Percentiles rank a stretch among this genome's conserved stretches.
These are phyloP conservation scores for Ranitomeya variabilis DNA, from an alignment of 2,113 vertebrate genomes.

Conservation along the genomic window DNA sequence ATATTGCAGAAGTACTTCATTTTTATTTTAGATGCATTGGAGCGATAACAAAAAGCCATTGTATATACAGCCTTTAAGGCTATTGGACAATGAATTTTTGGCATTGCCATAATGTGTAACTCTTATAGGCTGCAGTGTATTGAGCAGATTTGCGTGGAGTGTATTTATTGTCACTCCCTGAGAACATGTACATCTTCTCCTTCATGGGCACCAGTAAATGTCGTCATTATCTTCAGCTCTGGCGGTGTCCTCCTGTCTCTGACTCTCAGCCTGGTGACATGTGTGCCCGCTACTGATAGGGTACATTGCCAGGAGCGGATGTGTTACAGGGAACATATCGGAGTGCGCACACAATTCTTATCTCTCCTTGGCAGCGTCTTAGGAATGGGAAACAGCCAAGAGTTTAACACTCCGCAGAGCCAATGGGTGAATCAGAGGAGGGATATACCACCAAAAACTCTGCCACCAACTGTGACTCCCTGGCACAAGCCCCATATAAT, in stretches of 20 bases:
- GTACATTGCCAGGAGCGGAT: constrained; percentile 26
- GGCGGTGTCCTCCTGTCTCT: neutral
- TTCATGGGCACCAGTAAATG: neutral
- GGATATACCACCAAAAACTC: constrained; percentile 4
- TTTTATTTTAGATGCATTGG: neutral
- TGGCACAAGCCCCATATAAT: neutral
- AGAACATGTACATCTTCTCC: neutral
- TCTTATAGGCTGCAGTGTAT: neutral
- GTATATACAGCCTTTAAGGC: neutral
- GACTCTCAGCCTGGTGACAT: constrained; percentile 5
- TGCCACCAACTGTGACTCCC: neutral
- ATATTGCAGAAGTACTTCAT: neutral
- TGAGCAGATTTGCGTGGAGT: neutral
- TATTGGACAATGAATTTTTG: too few relatives aligned
- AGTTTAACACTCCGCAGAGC: neutral
- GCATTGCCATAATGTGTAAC: too few relatives aligned
- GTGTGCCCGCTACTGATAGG: constrained; percentile 32
- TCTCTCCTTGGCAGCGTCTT: constrained; percentile 32
- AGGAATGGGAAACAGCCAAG: constrained; percentile 23
- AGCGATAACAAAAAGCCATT: neutral
- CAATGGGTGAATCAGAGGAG: neutral
- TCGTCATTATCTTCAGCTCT: constrained; percentile 4
- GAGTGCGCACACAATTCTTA: constrained; percentile 15
- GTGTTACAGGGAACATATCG: constrained; percentile 29
- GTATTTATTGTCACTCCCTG: too few relatives aligned